Evolutionary conservation across 2,113 vertebrate genomes (phyloP).

Genomic region (Pedionomus torquatus): DNA sequence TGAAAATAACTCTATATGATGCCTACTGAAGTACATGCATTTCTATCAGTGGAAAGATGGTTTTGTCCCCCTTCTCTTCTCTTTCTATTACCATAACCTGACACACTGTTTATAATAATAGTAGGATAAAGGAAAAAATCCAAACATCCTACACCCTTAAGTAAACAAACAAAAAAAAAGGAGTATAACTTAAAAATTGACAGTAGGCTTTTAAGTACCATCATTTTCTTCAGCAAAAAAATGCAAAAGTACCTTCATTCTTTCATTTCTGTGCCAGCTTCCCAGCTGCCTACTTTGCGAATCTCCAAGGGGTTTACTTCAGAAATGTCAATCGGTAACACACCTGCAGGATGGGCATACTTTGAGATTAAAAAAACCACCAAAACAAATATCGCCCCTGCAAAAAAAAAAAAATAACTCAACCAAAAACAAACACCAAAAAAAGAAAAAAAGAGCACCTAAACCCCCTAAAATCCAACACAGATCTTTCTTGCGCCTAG

Average conservation of each 20-base stretch:
- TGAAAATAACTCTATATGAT: not conserved
- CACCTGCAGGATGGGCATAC: not conserved
- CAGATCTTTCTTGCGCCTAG: not conserved
- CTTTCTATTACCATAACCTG: not conserved
- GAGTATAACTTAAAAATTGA: not conserved
- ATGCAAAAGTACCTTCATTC: not conserved
- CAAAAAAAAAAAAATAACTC: too few species aligned
- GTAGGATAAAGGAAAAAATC: not conserved
- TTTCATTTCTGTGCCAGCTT: not conserved
- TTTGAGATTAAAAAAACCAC: not conserved
- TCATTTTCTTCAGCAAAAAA: not conserved
- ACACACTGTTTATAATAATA: not conserved
- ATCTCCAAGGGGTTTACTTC: not conserved
- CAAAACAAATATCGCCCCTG: too few species aligned
- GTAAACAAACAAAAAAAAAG: rapidly evolving
- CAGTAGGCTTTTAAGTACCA: not conserved
- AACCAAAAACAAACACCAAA: too few species aligned
- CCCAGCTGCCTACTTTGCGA: not conserved
- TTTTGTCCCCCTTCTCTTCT: not conserved
- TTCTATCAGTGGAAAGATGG: not conserved
- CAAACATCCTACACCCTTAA: not conserved
- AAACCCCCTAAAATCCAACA: not conserved
- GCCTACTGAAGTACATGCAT: not conserved
- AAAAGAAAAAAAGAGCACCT: not conserved
- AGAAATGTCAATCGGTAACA: not conserved